Base-by-base conservation (phyloP, 2,797 vertebrate genomes). In the Chelon labrosus region DNA sequence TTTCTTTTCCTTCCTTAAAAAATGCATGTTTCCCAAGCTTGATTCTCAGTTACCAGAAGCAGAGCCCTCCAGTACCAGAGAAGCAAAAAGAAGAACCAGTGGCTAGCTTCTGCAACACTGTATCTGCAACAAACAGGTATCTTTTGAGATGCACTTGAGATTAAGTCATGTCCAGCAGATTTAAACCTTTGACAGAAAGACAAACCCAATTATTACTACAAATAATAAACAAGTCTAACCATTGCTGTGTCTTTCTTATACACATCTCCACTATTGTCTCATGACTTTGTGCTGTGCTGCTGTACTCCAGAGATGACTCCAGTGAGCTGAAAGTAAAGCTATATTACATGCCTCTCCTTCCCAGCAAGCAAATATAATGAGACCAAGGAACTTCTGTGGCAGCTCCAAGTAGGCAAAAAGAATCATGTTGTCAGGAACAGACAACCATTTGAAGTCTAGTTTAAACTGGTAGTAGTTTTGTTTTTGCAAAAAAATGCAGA, bases 1-100 rank as follows among this genome's bases (percentile, higher is more conserved):
- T 39, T 27, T 59, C 53, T 66, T 70, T 73, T 72, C 37, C 58
- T 55, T n/a, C 50, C 16, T 63, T 82, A 25, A 80, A 84, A 88
- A 77, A 84, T 77, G 56, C 60, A 82, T 83, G 73, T 56, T 66
- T 72, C 52, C 49, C 22, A 41, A 41, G 35, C 51, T 85, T 86
- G 74, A 86, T 82, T 84, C 51, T 59, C 27, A 51, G n/a, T 59
- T 68, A 65, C 72, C 10, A 1, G 62, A 65, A 82, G 73, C 75
- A 54, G 44, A 62, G 50, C 68, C 46, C 69, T n/a, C 1, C 71
- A 65, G 47, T 65, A 37, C 27, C 46, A 69, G 54, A 51, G 62
- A 76, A 58, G 27, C 27, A n/a, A 31, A 57, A 41, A 62, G 25
- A 44, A 22, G 3, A 63, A 65, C 27, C 35, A 47, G 39, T 27